Base-by-base conservation (phyloP, 2,113 vertebrate genomes). In the Periophthalmodon schlosseri region DNA sequence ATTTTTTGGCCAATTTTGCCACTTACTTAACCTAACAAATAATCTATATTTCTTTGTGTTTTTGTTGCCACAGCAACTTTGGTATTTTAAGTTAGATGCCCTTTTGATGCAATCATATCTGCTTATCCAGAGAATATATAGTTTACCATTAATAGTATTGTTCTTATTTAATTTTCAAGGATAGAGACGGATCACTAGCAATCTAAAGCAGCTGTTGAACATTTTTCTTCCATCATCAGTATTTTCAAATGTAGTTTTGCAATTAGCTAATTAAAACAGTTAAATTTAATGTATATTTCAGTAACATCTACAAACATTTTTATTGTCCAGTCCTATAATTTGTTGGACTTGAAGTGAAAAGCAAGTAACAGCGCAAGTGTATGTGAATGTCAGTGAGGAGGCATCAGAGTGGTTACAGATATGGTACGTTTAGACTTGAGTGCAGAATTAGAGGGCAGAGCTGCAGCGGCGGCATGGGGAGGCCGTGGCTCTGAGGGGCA, bases 361-460 rank as follows among this genome's bases (percentile, higher is more conserved):
- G 58, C n/a, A 33, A 52, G 68, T 20, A 10, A 66, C n/a, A 63
- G 4, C 20, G 14, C 56, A 50, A 76, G 49, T 65, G 47, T 6
- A 20, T n/a, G 11, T 24, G 0, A 13, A 23, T 11, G 44, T 4
- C 24, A 79, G 68, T 44, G 46, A 36, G 60, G 47, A 70, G 68
- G 20, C 72, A 47, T 78, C 47, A 80, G 79, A 78, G 70, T 74
- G 69, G 83, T 47, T 15, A 14, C 88, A 52, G 60, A 75, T 80
- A 72, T 75, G 71, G 76, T 83, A 86, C 80, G 65, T 66, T 44
- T 8, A 44, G 70, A 72, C 72, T 33, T 85, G 61, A 75, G 73
- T 44, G 84, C 86, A 80, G 86, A 88, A 86, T 88, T 86, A 87
- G 80, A 88, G 83, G 81, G 87, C 76, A 87, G 83, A 76, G 80